A percentile compares a stretch with the other conserved stretches of the same genome.
These are phyloP conservation scores for Tolmerus cingulatus DNA, from an alignment of 2,888 invertebrate species.

Conservation along the genomic window DNA sequence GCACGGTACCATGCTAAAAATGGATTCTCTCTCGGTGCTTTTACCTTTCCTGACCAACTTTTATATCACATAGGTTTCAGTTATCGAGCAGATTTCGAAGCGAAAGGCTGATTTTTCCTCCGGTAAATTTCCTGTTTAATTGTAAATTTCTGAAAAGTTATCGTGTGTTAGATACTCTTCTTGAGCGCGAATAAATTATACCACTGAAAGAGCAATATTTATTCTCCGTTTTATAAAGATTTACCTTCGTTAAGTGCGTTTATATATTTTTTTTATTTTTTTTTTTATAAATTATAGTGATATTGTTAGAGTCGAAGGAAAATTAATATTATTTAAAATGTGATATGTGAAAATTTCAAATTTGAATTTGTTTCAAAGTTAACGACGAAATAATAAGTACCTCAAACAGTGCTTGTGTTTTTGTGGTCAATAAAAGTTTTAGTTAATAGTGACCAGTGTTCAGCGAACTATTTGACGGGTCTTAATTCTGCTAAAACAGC, in stretches of 20 bases:
- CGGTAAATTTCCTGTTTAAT: not conserved
- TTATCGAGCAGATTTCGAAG: slow-evolving; percentile 29
- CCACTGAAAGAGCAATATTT: not conserved
- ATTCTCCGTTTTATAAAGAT: not conserved
- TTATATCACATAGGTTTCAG: slow-evolving; percentile 27
- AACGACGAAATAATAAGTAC: not conserved
- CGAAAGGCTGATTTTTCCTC: slow-evolving; percentile 26
- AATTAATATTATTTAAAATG: not conserved
- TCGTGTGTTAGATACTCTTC: not conserved
- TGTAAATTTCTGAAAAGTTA: not conserved
- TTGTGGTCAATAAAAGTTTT: not conserved
- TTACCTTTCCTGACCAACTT: not conserved
- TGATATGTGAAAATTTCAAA: not conserved
- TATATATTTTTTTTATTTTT: no score
- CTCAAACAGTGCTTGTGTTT: not conserved
- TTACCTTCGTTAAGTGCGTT: not conserved
- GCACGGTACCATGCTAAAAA: not conserved
- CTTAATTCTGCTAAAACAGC: not conserved
- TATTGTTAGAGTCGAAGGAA: not conserved
- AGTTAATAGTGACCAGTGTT: not conserved
- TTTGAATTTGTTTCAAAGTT: not conserved
- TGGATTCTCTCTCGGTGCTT: not conserved
- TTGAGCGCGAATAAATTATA: not conserved
- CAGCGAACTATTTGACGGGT: not conserved
- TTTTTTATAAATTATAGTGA: not conserved